Evolutionary conservation across 1,140 invertebrate species (phyloP).

Genomic region (Plodia interpunctella): DNA sequence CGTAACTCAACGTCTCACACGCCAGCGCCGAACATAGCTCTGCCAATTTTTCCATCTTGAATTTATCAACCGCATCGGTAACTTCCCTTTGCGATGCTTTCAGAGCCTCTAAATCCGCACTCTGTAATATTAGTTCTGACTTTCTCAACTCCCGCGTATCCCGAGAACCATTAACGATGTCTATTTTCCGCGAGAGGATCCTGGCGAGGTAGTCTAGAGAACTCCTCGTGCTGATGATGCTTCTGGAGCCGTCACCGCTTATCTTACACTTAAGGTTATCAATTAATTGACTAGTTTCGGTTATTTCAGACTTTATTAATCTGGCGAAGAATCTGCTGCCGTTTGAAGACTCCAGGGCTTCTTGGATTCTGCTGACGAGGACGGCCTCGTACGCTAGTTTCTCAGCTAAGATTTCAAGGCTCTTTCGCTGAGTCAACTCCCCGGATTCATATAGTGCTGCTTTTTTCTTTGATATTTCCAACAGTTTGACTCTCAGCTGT

Average conservation of each 20-base stretch:
- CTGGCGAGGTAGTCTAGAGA: slow-evolving; percentile 81
- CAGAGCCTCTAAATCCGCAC: slow-evolving; percentile 78
- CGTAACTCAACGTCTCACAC: slow-evolving; percentile 80
- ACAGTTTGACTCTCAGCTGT: slow-evolving; percentile 81
- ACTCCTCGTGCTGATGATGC: slow-evolving; percentile 72
- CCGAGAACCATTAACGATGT: slow-evolving; percentile 50
- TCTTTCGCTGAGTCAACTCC: slow-evolving; percentile 81
- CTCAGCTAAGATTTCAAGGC: slow-evolving; percentile 83
- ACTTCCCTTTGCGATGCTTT: slow-evolving; percentile 80
- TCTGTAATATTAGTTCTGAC: slow-evolving; percentile 56
- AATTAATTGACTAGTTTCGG: slow-evolving; percentile 86
- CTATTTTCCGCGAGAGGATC: slow-evolving; percentile 80
- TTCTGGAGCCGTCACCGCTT: slow-evolving; percentile 77
- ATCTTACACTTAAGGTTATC: slow-evolving; percentile 82
- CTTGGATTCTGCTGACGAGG: slow-evolving; percentile 79
- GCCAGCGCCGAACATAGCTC: slow-evolving; percentile 82
- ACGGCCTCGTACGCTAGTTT: slow-evolving; percentile 87
- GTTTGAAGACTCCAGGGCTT: slow-evolving; percentile 75
- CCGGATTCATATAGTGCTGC: slow-evolving; percentile 79
- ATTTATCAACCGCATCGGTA: slow-evolving; percentile 78
- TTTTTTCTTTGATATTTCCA: slow-evolving; percentile 81
- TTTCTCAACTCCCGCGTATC: slow-evolving; percentile 39
- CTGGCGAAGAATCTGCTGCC: slow-evolving; percentile 77
- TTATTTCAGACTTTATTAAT: slow-evolving; percentile 79
- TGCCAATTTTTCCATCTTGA: slow-evolving; percentile 82